Percentiles rank a stretch among this genome's conserved stretches.
These are phyloP conservation scores for Apeltes quadracus DNA, from an alignment of 2,113 vertebrate species.

Conservation along the genomic window DNA sequence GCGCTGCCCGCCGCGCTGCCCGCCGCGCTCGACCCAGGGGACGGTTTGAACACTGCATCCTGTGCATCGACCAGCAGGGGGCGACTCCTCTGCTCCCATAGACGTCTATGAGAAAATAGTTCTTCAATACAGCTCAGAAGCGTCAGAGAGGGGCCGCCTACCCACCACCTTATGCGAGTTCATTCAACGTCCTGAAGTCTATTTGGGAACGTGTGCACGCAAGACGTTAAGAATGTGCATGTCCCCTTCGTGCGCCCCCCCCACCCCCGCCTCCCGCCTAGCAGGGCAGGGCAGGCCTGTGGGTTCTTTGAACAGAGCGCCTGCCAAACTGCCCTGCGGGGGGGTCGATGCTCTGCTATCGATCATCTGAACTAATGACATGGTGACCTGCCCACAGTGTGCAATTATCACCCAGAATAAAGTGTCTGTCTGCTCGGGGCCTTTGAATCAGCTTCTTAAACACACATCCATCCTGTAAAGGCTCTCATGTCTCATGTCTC, in stretches of 20 bases:
- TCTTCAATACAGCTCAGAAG: too few relatives aligned
- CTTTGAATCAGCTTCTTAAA: conserved; percentile 44
- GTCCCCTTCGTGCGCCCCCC: conserved; percentile 2
- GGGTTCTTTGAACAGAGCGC: conserved; percentile 35
- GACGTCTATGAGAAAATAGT: not conserved
- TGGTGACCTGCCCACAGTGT: conserved; percentile 51
- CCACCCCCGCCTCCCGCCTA: too few relatives aligned
- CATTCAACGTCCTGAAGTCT: conserved; percentile 25
- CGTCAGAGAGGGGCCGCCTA: too few relatives aligned
- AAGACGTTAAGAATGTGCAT: conserved; percentile 10
- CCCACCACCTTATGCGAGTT: not conserved
- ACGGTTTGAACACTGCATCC: too few relatives aligned
- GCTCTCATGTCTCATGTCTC: too few relatives aligned
- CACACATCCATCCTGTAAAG: too few relatives aligned
- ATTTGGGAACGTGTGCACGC: not conserved
- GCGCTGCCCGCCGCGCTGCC: conserved; percentile 34
- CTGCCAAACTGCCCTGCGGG: conserved; percentile 53
- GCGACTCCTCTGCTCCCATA: not conserved
- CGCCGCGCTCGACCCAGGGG: conserved; percentile 33
- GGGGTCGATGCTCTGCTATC: conserved; percentile 76
- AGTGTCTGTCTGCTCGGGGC: conserved; percentile 41
- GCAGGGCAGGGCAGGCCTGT: conserved; percentile 53
- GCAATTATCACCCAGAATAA: conserved; percentile 81
- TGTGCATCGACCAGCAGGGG: not conserved
- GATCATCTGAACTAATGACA: conserved; percentile 80